A percentile compares a stretch with the other conserved stretches of the same genome.
phyloP scores from a whole-genome alignment of 2,797 vertebrate genomes.

The Sebastes dallii region DNA sequence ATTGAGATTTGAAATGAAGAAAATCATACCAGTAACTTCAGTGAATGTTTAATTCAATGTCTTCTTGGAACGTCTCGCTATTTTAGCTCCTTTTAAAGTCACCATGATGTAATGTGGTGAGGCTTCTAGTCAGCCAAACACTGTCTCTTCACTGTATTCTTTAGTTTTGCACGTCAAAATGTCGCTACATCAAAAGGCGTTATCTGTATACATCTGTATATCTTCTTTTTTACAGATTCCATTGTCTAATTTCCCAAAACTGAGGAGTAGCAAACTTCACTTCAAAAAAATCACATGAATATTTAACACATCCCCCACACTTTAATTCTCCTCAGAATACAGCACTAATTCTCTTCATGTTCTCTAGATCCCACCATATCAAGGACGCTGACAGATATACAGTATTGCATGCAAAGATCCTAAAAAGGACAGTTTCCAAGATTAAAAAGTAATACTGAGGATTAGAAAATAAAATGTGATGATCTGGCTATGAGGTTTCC shows the following conservation, averaged over 20 bases:
- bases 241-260: background rate
- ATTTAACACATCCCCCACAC: slow-evolving; percentile 11
- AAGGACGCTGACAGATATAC: background rate
- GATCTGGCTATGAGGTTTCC: background rate
- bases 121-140: background rate
- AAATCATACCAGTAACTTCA: background rate
- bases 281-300: background rate
- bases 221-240: background rate
- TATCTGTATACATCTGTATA: background rate
- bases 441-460: background rate
- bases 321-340: background rate
- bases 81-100: background rate
- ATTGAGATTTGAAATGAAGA: slow-evolving; percentile 10
- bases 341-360: background rate
- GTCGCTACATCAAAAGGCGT: background rate
- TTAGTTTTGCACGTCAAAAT: background rate
- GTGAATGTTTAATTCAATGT: background rate
- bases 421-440: background rate
- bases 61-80: background rate
- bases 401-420: background rate
- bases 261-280: background rate
- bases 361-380: background rate
- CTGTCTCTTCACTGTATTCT: background rate
- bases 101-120: background rate
- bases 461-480: background rate